A percentile compares a stretch with the other conserved stretches of the same genome.
Conservation (phyloP, 2,113 vertebrate genomes). For the human (Homo sapiens) region DNA sequence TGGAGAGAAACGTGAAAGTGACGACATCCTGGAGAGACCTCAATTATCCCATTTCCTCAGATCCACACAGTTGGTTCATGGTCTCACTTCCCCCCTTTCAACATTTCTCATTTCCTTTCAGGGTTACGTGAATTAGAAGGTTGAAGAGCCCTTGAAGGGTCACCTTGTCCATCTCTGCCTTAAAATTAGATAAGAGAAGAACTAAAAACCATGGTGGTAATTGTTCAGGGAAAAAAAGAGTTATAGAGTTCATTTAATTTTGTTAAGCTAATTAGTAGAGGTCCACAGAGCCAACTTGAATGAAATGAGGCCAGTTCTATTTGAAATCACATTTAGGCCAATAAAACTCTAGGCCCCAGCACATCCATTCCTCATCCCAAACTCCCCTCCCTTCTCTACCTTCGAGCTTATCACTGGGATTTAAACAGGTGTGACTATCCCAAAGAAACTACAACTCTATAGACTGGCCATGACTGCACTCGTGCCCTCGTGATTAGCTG, state of each 20-base stretch:
- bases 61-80: accelerated
- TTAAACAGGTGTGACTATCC: neutral
- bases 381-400: neutral
- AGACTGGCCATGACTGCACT: neutral
- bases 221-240: neutral
- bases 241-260: neutral
- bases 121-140: neutral
- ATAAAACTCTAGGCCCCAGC: neutral
- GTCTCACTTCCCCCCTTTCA: neutral
- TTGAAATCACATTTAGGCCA: neutral
- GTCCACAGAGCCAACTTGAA: neutral
- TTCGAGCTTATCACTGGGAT: neutral
- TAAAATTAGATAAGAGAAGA: neutral
- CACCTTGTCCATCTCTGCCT: neutral
- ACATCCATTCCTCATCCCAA: neutral
- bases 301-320: neutral
- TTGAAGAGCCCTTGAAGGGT: neutral
- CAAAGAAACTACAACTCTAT: neutral
- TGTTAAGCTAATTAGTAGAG: neutral
- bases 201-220: neutral
- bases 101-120: neutral
- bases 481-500: neutral
- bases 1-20: neutral
- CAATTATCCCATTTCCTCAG: neutral
- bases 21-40: accelerated